These are phyloP conservation scores for Pteromalus puparum DNA, from an alignment of 1,140 invertebrate species.

Conservation along the genomic window DNA sequence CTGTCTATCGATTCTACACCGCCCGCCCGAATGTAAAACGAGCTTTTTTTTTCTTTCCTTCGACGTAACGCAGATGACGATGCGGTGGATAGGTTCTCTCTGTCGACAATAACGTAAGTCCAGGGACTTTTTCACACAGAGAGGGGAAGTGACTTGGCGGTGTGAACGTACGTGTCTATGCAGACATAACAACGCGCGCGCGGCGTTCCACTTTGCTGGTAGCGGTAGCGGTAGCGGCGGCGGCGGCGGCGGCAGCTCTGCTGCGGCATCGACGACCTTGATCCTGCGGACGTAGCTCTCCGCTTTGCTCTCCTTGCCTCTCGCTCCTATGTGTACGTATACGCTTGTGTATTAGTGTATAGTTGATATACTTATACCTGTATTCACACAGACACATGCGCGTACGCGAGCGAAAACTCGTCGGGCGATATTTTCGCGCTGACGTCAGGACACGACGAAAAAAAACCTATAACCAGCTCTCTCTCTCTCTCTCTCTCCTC, in stretches of 20 bases:
- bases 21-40: no score
- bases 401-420: background rate
- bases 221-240: background rate
- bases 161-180: background rate
- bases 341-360: background rate
- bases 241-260: background rate
- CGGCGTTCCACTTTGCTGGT: background rate
- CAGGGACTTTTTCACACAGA: background rate
- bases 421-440: background rate
- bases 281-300: slow-evolving; percentile 43
- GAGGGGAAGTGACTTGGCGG: background rate
- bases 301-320: background rate
- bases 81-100: no score
- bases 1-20: no score
- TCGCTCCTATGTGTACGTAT: background rate
- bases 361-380: background rate
- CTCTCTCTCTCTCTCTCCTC: background rate
- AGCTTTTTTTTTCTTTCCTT: background rate
- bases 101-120: no score
- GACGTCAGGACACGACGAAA: background rate
- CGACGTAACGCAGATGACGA: background rate
- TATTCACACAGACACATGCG: no score
- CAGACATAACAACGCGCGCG: slow-evolving; percentile 50
- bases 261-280: slow-evolving; percentile 46
- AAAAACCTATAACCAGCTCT: background rate